Conservation (phyloP, 2,113 vertebrate species). For the Phylloscopus trochiloides region DNA sequence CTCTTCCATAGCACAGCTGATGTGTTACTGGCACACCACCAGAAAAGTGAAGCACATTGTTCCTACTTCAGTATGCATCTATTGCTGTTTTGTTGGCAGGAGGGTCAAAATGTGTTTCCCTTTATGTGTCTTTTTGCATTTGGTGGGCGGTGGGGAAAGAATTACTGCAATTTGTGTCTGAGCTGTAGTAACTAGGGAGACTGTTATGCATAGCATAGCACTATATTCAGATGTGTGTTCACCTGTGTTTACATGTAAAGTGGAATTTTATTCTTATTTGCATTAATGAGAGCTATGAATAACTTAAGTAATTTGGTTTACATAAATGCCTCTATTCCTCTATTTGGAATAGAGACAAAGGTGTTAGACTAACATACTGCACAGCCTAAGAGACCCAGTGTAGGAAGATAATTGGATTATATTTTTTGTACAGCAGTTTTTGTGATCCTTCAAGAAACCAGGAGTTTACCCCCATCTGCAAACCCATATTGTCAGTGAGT, state of each 20-base stretch:
- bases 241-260: neutral
- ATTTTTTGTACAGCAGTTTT: neutral
- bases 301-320: neutral
- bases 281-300: neutral
- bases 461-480: neutral
- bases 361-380: neutral
- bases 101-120: neutral
- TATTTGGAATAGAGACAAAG: neutral
- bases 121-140: neutral
- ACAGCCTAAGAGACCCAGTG: neutral
- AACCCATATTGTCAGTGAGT: neutral
- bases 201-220: neutral
- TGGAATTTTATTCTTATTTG: neutral
- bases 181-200: neutral
- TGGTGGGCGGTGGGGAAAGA: neutral
- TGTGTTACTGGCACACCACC: neutral
- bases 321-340: neutral
- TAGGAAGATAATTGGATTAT: neutral
- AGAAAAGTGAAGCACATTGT: neutral
- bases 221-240: neutral
- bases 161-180: neutral
- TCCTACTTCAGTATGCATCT: neutral
- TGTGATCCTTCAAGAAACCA: neutral
- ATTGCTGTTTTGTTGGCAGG: neutral
- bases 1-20: neutral